These are phyloP conservation scores for Rugalucina vietnamica DNA, from an alignment of 2,888 invertebrate genomes.

Conservation along the genomic window DNA sequence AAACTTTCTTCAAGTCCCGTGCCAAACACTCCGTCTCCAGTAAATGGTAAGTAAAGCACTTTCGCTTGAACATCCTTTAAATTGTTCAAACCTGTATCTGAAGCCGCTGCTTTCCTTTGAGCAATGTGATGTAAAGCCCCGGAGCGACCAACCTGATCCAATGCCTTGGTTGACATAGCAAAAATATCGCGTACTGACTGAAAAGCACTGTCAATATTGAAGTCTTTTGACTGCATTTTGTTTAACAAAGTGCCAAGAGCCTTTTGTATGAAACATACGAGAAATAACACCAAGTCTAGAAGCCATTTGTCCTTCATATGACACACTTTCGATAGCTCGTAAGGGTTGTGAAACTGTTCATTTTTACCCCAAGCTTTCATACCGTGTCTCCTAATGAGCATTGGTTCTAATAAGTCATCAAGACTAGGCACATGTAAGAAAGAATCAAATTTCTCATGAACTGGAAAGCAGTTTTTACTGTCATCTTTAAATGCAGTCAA, in stretches of 20 bases:
- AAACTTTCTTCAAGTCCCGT: slow-evolving; percentile 35
- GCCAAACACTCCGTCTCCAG: slow-evolving; percentile 47
- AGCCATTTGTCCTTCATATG: slow-evolving; percentile 34
- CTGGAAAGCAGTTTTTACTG: slow-evolving; percentile 28
- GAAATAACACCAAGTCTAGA: slow-evolving; percentile 15
- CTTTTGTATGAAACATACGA: slow-evolving; percentile 39
- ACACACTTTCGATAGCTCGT: slow-evolving; percentile 11
- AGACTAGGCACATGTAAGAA: slow-evolving; percentile 27
- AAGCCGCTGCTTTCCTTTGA: slow-evolving; percentile 38
- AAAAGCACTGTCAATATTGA: slow-evolving; percentile 21
- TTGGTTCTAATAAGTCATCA: slow-evolving; percentile 31
- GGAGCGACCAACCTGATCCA: slow-evolving; percentile 48
- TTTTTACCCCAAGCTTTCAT: slow-evolving; percentile 19
- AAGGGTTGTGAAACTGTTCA: slow-evolving; percentile 26
- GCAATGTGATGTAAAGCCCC: slow-evolving; percentile 54
- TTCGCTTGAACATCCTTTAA: slow-evolving; percentile 38
- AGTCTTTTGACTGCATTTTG: slow-evolving; percentile 22
- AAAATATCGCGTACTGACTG: slow-evolving; percentile 48
- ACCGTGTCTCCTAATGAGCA: no score
- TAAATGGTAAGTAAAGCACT: slow-evolving; percentile 32
- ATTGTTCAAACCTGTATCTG: slow-evolving; percentile 37
- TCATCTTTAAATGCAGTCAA: slow-evolving; percentile 34
- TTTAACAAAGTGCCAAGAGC: slow-evolving; percentile 36
- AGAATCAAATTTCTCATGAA: slow-evolving; percentile 5
- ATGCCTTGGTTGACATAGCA: slow-evolving; percentile 41